Evolutionary conservation across 2,113 vertebrate genomes (phyloP), one percentile per base, ranked within the genome.

Genomic region (Telmatochromis bifrenatus): DNA sequence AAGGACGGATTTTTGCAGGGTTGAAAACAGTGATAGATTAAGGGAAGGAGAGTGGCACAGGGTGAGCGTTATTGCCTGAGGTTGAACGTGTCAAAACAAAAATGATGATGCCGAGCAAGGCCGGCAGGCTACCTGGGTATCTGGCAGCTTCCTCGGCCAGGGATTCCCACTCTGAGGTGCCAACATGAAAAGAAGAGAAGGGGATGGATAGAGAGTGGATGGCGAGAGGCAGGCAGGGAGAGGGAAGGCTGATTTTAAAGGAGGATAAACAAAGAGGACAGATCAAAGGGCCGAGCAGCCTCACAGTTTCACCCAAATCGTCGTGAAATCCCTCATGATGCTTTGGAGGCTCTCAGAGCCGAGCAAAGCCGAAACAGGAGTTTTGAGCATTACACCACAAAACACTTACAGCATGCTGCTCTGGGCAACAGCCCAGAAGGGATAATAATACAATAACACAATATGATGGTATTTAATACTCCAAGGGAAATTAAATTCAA

Each of bases 51-150:
- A 84, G 73, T 83, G 84, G 75, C 60, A 83, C 70, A 70, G 10
- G 62, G 79, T 26, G 85, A 87, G 79, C 3, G 37, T 65, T 89
- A 83, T 53, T 82, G 92, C 87, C 91, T 14, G 68, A 82, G 89
- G 89, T 84, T 83, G 33, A 85, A 90, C 70, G 55, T 77, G 87
- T 94, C 91, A 92, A 92, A 85, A 54, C 68, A 87, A 84, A 85
- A 93, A 81, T 37, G 58, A 90, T 87, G 88, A 89, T 85, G 81
- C 88, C 77, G 70, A 62, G 65, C 51, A 4, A 82, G 56, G 39
- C 80, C 11, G 9, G 84, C 60, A 77, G 83, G 87, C 15, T 14
- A 15, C 28, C 70, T 23, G 82, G 84, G 60, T 81, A 80, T 88
- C 77, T 88, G 88, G 79, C 88, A 86, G 81, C 39, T 79, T 87